phyloP scores from a whole-genome alignment of 2,888 invertebrate species.

The Polylopha cassiicola region DNA sequence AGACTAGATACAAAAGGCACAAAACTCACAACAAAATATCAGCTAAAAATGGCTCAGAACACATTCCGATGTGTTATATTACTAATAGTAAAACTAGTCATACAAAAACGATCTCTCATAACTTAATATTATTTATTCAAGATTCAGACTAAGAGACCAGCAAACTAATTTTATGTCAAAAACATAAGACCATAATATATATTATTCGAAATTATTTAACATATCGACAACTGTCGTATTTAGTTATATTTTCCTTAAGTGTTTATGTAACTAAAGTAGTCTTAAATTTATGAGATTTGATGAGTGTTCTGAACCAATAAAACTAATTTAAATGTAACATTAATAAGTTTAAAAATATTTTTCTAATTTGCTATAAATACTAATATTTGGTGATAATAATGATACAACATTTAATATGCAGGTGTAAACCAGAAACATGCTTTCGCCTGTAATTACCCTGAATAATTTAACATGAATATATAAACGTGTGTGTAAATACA shows the following conservation, averaged over 20 bases:
- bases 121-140: no score
- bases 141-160: no score
- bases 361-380: constrained; percentile 35
- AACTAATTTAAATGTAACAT: constrained; percentile 11
- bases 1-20: constrained; percentile 66
- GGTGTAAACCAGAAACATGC: constrained; percentile 3
- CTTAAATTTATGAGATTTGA: not conserved
- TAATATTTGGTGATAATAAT: constrained; percentile 58
- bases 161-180: no score
- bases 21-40: constrained; percentile 43
- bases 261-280: no score
- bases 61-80: constrained; percentile 22
- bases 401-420: constrained; percentile 33
- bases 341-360: constrained; percentile 16
- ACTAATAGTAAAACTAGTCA: no score
- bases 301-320: constrained; percentile 14
- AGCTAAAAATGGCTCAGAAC: constrained; percentile 25
- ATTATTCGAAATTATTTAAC: not conserved
- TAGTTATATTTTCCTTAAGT: no score
- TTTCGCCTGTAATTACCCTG: no score
- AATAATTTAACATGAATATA: no score
- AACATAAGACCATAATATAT: constrained; percentile 13
- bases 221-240: no score
- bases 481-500: no score
- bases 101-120: no score